Percentiles rank a stretch among this genome's conserved stretches.
Evolutionary conservation across 2,888 invertebrate species (phyloP).

Genomic region (Candidula unifasciata): DNA sequence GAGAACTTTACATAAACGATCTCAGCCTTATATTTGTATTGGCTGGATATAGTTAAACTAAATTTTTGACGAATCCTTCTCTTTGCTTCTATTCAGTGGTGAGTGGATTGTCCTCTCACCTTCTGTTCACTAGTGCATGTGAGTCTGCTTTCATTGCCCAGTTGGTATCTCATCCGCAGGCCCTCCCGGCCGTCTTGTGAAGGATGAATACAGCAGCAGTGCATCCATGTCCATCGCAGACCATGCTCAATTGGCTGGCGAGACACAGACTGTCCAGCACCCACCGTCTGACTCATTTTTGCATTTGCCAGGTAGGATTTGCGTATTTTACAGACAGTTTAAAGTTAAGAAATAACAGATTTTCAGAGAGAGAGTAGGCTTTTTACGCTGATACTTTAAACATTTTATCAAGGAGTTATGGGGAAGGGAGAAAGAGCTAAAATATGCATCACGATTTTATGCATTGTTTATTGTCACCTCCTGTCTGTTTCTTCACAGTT

Average conservation of each 20-base stretch:
- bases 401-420: no score
- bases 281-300: slow-evolving; percentile 63
- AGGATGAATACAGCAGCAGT: slow-evolving; percentile 87
- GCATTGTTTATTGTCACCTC: no score
- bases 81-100: not conserved
- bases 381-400: no score
- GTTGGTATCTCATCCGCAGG: slow-evolving; percentile 59
- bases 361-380: not conserved
- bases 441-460: no score
- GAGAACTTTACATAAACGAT: no score
- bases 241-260: slow-evolving; percentile 56
- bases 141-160: no score
- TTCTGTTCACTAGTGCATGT: no score
- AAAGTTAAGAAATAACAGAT: not conserved
- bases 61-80: not conserved
- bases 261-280: slow-evolving; percentile 67
- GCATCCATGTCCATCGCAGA: slow-evolving; percentile 55
- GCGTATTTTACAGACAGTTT: not conserved
- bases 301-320: slow-evolving; percentile 54
- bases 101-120: no score
- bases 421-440: no score
- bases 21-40: no score
- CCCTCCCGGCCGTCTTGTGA: slow-evolving; percentile 86
- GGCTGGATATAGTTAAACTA: not conserved
- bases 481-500: no score